These are phyloP conservation scores for Fukomys damarensis DNA, from an alignment of 2,113 vertebrate species.

Conservation along the genomic window DNA sequence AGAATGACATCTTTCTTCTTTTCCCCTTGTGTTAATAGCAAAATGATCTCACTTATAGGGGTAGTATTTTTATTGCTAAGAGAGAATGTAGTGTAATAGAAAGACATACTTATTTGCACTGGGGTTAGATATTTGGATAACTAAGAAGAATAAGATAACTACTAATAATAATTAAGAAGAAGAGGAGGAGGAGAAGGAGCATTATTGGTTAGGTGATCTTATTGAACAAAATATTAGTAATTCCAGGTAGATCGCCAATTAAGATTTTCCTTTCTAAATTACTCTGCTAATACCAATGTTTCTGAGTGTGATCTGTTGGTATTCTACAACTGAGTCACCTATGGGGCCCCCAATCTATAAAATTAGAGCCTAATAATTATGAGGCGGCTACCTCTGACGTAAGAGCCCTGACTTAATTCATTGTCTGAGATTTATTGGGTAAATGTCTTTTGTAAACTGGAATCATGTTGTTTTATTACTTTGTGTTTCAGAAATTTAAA, in stretches of 20 bases:
- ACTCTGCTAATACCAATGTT: not conserved
- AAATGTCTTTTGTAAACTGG: not conserved
- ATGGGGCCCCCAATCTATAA: accelerated
- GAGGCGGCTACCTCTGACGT: not conserved
- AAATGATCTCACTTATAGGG: not conserved
- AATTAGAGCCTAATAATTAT: too few relatives aligned
- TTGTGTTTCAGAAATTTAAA: not conserved
- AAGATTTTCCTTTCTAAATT: not conserved
- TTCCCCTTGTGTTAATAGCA: not conserved
- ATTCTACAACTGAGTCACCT: not conserved
- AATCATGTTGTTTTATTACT: not conserved
- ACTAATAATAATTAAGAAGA: too few relatives aligned
- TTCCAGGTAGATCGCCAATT: not conserved
- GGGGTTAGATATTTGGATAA: not conserved
- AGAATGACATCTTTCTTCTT: not conserved
- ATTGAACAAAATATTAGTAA: not conserved
- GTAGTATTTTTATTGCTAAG: not conserved
- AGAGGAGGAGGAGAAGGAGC: not conserved
- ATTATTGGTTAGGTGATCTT: not conserved
- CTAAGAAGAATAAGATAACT: not conserved
- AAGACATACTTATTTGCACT: not conserved
- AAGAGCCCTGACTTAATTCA: not conserved
- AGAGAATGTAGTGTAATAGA: not conserved
- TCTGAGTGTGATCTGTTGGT: not conserved
- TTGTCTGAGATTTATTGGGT: not conserved